Evolutionary conservation across 53 echinoderm and acorn worm species (phyloP).

Genomic region (Actinopyga echinites): DNA sequence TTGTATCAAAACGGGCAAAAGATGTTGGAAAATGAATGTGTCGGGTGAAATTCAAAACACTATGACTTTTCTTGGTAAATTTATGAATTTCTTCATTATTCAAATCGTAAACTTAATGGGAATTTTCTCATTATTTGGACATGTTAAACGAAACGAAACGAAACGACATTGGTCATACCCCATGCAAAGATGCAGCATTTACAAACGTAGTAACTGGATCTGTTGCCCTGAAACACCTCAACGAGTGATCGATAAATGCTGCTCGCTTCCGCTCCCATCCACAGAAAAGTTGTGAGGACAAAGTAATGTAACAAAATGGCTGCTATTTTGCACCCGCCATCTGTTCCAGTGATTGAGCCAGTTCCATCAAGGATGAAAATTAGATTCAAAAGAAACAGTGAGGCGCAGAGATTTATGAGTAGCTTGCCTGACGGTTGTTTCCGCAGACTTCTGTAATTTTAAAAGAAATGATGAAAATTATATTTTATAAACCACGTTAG

Average conservation of each 20-base stretch:
- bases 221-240: constrained; percentile 71
- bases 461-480: neutral
- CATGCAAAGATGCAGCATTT: constrained; percentile 78
- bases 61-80: too few species aligned
- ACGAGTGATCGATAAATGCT: constrained; percentile 84
- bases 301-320: constrained; percentile 87
- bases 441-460: constrained; percentile 61
- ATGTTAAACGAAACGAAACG: too few species aligned
- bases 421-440: constrained; percentile 79
- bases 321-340: constrained; percentile 48
- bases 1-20: too few species aligned
- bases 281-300: constrained; percentile 75
- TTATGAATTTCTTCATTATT: too few species aligned
- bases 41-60: too few species aligned
- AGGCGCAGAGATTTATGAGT: constrained; percentile 76
- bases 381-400: constrained; percentile 75
- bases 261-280: constrained; percentile 93
- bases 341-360: constrained; percentile 49
- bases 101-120: too few species aligned
- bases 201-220: constrained; percentile 62
- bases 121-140: too few species aligned
- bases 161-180: constrained; percentile 52
- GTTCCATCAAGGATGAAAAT: constrained; percentile 73
- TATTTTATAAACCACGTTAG: too few species aligned
- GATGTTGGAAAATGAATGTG: too few species aligned